Base-by-base conservation (phyloP, 92 coral and sea anemone species). In the Meandrina meandrites region DNA sequence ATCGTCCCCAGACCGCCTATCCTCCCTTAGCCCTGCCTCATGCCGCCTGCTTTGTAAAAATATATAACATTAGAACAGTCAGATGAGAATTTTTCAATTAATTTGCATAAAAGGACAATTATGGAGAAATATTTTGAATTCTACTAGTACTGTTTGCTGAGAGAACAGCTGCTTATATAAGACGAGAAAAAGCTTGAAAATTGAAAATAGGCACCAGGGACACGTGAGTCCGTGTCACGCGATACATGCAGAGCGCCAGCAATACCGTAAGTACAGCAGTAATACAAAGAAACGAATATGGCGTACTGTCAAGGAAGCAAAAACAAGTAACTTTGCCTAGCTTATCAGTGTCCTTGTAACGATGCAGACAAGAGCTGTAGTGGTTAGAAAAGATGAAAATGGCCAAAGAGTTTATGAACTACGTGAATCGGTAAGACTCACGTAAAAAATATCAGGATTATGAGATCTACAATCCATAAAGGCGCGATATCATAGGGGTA, bases 311-410 rank as follows among this genome's bases (percentile, higher is more conserved):
- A 34, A 14, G n/a, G 57, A 8, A 6, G 18, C 1, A 7, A 34
- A 13, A 16, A 32, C 31, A 17, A 16, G 8, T 24, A 35, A 12
- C 28, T 13, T 28, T 34, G 48, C 70, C 10, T 32, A 84, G 53
- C 57, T 18, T 14, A 53, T 22, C 8, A 19, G 28, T 31, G 31
- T 47, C 17, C 32, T 31, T 85, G 22, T 36, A 30, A 80, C 42
- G 84, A 93, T 94, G 95, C 91, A 91, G 79, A 85, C 96, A 40
- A 90, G 96, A 78, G 98, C 97, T 86, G 92, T 97, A 21, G 92
- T 95, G 86, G 89, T 90, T 14, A 91, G 78, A 83, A 85, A 84
- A 69, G 89, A 89, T 73, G 90, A 90, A 45, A 86, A 89, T 79
- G 94, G 93, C 11, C 81, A 87, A 30, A 91, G 90, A 47, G 88